Conservation (phyloP, 1,140 invertebrate species). For the Frieseomelitta varia region DNA sequence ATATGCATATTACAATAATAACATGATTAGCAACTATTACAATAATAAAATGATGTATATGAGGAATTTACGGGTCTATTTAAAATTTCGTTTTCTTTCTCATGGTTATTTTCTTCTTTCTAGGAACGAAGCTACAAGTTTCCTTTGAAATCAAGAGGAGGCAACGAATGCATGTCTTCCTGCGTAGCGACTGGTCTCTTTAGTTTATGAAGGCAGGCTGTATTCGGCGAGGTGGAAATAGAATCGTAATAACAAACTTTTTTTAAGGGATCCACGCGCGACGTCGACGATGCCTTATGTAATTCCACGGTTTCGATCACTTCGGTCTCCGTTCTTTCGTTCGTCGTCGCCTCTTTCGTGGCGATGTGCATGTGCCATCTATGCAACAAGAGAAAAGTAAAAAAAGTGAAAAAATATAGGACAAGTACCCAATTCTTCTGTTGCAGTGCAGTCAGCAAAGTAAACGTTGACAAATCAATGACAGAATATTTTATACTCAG, state of each 20-base stretch:
- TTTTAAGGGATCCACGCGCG: conserved; percentile 56
- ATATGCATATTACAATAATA: too few relatives aligned
- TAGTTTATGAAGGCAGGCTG: conserved; percentile 65
- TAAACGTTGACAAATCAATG: not conserved
- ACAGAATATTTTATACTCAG: not conserved
- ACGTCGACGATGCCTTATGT: not conserved
- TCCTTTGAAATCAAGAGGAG: not conserved
- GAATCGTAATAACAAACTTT: conserved; percentile 71
- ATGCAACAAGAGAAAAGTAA: not conserved
- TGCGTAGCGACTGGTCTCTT: not conserved
- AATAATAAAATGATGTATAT: not conserved
- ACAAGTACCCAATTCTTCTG: too few relatives aligned
- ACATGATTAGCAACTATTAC: too few relatives aligned
- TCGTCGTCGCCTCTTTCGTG: conserved; percentile 63
- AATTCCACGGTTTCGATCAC: conserved; percentile 47
- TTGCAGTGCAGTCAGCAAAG: too few relatives aligned
- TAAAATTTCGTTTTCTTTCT: not conserved
- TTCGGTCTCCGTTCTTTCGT: conserved; percentile 46
- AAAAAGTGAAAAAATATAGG: too few relatives aligned
- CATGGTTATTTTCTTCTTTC: not conserved
- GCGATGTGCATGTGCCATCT: conserved; percentile 75
- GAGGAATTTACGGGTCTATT: not conserved
- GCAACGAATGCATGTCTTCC: not conserved
- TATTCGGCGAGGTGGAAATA: conserved; percentile 69
- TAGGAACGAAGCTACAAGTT: too few relatives aligned